phyloP scores from a whole-genome alignment of 2,888 invertebrate genomes.

The Elmis aenea region DNA sequence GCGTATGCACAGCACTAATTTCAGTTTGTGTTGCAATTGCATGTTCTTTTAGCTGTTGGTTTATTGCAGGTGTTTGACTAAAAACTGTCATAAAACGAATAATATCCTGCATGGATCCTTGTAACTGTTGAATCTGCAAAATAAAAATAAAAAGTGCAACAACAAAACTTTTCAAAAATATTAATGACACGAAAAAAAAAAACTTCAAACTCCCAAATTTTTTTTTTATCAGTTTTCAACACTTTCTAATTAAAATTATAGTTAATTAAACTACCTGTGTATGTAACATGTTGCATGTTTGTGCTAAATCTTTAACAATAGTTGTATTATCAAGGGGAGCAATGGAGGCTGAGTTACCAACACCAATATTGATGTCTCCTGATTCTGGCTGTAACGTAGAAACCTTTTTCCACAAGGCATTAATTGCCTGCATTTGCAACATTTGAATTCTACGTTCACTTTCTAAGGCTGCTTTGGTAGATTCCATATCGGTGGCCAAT shows the following conservation, averaged over 20 bases:
- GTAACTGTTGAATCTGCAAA: constrained; percentile 67
- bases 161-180: neutral
- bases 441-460: constrained; percentile 81
- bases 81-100: constrained; percentile 63
- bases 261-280: constrained; percentile 54
- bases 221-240: neutral
- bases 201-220: neutral
- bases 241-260: neutral
- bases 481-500: constrained; percentile 77
- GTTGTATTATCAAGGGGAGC: constrained; percentile 50
- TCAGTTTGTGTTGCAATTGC: constrained; percentile 73
- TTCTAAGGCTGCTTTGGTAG: constrained; percentile 77
- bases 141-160: constrained; percentile 4
- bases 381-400: constrained; percentile 57
- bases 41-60: constrained; percentile 39
- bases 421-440: constrained; percentile 86
- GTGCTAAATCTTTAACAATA: constrained; percentile 66
- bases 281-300: constrained; percentile 70
- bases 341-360: constrained; percentile 2
- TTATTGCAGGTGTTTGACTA: constrained; percentile 37
- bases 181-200: neutral
- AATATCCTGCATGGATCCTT: constrained; percentile 74
- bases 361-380: constrained; percentile 26
- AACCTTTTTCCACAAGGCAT: constrained; percentile 84
- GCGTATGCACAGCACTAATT: constrained; percentile 72